Conservation (phyloP, 2,888 invertebrate genomes). For the Hirtodrosophila duncani region DNA sequence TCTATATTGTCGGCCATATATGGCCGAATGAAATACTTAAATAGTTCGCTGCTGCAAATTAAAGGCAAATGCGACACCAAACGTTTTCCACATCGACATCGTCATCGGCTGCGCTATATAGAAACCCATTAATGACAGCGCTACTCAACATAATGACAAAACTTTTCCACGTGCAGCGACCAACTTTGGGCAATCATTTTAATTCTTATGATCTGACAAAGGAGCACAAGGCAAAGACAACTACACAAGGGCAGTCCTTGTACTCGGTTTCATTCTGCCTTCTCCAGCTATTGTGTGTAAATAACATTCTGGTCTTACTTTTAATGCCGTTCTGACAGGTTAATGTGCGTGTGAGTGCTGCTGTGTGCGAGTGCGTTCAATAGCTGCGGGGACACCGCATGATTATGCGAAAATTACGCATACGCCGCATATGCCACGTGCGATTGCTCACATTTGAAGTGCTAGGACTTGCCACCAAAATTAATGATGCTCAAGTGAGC, state of each 20-base stretch:
- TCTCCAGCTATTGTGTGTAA: constrained; percentile 37
- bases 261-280: constrained; percentile 4
- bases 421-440: constrained; percentile 49
- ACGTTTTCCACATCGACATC: too few species aligned
- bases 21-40: constrained; percentile 2
- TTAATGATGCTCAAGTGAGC: constrained; percentile 31
- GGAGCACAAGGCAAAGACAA: background rate
- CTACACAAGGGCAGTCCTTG: background rate
- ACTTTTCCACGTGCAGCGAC: constrained; percentile 54
- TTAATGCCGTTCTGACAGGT: constrained; percentile 65
- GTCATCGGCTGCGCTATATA: constrained; percentile 1
- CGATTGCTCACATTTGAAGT: constrained; percentile 62
- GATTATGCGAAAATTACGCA: constrained; percentile 67
- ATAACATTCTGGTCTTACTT: constrained; percentile 64
- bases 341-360: constrained; percentile 27
- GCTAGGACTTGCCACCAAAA: constrained; percentile 48
- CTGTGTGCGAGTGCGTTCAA: constrained; percentile 36
- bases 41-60: constrained; percentile 23
- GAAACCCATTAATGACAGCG: constrained; percentile 58
- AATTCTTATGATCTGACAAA: constrained; percentile 64
- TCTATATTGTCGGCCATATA: constrained; percentile 1
- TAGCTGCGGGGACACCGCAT: constrained; percentile 45
- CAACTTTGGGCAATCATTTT: constrained; percentile 64
- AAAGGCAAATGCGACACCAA: constrained; percentile 26
- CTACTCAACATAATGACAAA: constrained; percentile 64